phyloP scores from a whole-genome alignment of 2,888 invertebrate species.

The Plebejus melissa region DNA sequence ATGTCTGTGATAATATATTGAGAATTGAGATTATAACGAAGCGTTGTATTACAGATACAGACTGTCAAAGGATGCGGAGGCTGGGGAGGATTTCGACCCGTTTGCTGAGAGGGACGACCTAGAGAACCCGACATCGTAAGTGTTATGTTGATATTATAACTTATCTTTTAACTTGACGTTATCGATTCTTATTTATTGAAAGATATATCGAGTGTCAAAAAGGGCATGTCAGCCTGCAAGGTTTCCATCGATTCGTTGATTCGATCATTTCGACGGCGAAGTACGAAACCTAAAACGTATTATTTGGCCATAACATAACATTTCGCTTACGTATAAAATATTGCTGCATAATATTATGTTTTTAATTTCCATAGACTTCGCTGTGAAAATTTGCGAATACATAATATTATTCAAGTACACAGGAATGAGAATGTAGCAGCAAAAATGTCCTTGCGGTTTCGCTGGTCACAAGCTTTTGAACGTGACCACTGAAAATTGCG shows the following conservation, averaged over 20 bases:
- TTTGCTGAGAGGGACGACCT: conserved; percentile 82
- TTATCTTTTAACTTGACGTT: neutral
- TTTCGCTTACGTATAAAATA: no score
- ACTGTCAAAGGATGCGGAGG: conserved; percentile 82
- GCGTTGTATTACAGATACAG: conserved; percentile 74
- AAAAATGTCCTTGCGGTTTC: conserved; percentile 10
- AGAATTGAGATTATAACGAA: no score
- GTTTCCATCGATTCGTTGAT: no score
- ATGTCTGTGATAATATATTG: no score
- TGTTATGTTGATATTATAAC: conserved; percentile 40
- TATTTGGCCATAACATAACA: no score
- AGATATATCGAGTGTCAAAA: neutral
- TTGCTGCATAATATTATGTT: no score
- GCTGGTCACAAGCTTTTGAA: neutral
- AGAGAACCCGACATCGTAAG: conserved; percentile 91
- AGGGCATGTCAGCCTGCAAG: no score
- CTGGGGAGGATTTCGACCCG: conserved; percentile 82
- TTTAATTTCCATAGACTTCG: no score
- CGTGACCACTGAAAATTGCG: conserved; percentile 4
- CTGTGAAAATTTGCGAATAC: no score
- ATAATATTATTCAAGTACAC: no score
- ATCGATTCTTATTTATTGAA: neutral
- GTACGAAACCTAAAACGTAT: no score
- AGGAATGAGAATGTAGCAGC: neutral
- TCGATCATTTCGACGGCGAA: no score